These are phyloP conservation scores for Cepphus grylle DNA, from an alignment of 2,113 vertebrate genomes.

Conservation along the genomic window DNA sequence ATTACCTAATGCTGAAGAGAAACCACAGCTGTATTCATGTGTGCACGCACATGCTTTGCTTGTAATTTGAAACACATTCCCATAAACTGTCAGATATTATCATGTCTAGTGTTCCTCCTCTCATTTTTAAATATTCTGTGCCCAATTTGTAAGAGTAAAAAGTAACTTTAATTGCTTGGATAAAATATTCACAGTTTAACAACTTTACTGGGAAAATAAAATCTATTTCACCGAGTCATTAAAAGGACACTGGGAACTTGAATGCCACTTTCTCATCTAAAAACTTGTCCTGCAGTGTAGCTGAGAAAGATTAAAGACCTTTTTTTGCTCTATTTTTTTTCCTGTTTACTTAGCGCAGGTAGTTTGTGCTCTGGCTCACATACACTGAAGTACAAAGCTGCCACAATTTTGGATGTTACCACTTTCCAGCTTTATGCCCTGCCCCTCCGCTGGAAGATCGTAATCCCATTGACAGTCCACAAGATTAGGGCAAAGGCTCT, in stretches of 20 bases:
- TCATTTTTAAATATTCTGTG: neutral
- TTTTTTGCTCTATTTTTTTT: neutral
- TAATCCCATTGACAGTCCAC: neutral
- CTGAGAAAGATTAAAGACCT: neutral
- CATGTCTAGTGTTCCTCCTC: neutral
- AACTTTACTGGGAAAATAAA: constrained; percentile 7
- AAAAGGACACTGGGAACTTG: neutral
- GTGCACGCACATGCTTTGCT: constrained; percentile 14
- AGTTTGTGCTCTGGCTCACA: neutral
- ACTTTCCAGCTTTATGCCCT: neutral
- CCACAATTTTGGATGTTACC: neutral
- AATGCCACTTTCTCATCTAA: neutral
- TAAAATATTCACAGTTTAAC: constrained; percentile 25
- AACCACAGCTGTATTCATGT: constrained; percentile 37
- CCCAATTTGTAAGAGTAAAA: neutral
- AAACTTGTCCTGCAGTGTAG: neutral
- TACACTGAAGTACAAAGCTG: neutral
- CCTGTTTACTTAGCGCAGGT: neutral
- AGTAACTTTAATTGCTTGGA: neutral
- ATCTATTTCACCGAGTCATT: neutral
- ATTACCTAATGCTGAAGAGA: constrained; percentile 39
- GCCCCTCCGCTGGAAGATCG: neutral
- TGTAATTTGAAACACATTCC: constrained; percentile 57
- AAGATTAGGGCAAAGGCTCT: neutral
- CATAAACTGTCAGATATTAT: constrained; percentile 9